A percentile compares a stretch with the other conserved stretches of the same genome.
phyloP scores from a whole-genome alignment of 1,140 invertebrate species.

The Propsilocerus akamusi region DNA sequence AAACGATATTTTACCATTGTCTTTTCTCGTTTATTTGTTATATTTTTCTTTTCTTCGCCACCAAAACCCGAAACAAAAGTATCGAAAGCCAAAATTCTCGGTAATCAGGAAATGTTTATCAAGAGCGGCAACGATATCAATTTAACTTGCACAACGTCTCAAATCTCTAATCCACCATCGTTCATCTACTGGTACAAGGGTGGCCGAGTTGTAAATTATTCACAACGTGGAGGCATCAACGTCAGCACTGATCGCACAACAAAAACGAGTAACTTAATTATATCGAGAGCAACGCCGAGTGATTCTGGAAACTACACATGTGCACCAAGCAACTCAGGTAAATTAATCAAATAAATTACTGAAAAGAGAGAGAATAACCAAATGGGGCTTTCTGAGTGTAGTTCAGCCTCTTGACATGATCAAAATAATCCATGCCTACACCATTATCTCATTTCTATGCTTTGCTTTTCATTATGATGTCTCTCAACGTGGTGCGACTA shows the following conservation, averaged over 20 bases:
- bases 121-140: conserved; percentile 80
- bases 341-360: no score
- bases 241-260: conserved; percentile 63
- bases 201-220: conserved; percentile 64
- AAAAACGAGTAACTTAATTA: conserved; percentile 51
- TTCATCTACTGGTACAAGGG: conserved; percentile 78
- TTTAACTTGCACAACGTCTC: conserved; percentile 22
- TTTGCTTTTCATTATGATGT: no score
- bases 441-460: no score
- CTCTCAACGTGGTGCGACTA: no score
- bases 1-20: no score
- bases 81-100: conserved; percentile 71
- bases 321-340: conserved; percentile 35
- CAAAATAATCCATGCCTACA: no score
- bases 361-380: no score
- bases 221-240: conserved; percentile 54
- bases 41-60: neutral
- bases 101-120: conserved; percentile 67
- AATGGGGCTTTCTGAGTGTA: no score
- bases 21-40: no score
- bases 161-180: neutral
- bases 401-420: no score
- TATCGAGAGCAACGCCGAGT: conserved; percentile 43
- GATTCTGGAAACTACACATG: conserved; percentile 72
- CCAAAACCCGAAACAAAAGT: conserved; percentile 38